Base-by-base conservation (phyloP, 1,140 invertebrate species). In the Latrodectus geometricus region DNA sequence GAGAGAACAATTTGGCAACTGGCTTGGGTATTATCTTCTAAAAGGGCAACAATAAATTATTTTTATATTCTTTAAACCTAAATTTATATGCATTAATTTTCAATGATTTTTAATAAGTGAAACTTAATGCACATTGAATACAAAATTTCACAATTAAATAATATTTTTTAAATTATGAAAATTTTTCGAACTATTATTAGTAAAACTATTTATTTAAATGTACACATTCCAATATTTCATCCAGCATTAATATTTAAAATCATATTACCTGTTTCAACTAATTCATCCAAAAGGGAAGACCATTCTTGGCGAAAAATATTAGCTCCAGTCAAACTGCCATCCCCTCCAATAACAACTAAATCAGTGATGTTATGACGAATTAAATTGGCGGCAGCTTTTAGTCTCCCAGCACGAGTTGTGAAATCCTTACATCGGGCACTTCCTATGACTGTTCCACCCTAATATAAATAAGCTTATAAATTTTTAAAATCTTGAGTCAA, bases 381-480 rank as follows among this genome's bases (percentile, higher is more conserved):
- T 66, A 99, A 92, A 93, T 99, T 99, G 89, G 95, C 94, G 20
- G 97, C 97, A 12, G 98, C 98, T 91, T 95, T 97, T 69, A 97
- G 91, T 35, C 98, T 92, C 74, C 94, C 93, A 89, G 96, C 94
- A 87, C 94, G 93, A 35, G n/a, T n/a, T n/a, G n/a, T n/a, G 89
- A 99, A 99, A 79, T 98, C 97, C 91, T 93, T 93, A 91, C 98
- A 99, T 87, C 98, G 92, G 11, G 98, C 98, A 66, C 97, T 99
- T 23, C 98, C 98, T 92, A 99, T 99, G 21, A 99, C 95, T 72
- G 98, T 99, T 81, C 98, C 98, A 90, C 98, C 98, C 94, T 95
- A 83, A n/a, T n/a, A n/a, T n/a, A n/a, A n/a, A n/a, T n/a, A n/a
- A n/a, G n/a, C n/a, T n/a, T n/a, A n/a, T n/a, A n/a, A n/a, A n/a